A percentile compares a stretch with the other conserved stretches of the same genome.
Evolutionary conservation across 2,888 invertebrate species (phyloP).

Genomic region (Zeuzera pyrina): DNA sequence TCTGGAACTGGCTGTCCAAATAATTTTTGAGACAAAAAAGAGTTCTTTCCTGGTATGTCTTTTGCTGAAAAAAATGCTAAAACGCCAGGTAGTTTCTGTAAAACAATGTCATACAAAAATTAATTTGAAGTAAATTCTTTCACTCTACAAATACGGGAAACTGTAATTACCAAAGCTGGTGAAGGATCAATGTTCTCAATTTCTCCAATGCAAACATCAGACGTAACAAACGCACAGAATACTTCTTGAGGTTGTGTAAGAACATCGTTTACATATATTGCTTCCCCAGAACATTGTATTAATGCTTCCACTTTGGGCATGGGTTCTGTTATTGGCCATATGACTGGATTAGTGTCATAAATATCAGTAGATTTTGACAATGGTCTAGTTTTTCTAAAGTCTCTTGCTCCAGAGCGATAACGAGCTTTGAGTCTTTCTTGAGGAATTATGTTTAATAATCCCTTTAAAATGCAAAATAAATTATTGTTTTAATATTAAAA

Average conservation of each 20-base stretch:
- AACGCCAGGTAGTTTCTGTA: conserved; percentile 78
- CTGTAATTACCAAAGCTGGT: conserved; percentile 72
- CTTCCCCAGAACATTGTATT: conserved; percentile 56
- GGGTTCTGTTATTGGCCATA: conserved; percentile 79
- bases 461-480: conserved; percentile 35
- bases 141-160: background rate
- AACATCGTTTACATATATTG: conserved; percentile 76
- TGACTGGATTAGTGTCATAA: conserved; percentile 74
- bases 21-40: conserved; percentile 44
- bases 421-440: conserved; percentile 45
- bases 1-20: conserved; percentile 30
- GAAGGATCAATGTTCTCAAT: conserved; percentile 74
- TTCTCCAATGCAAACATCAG: conserved; percentile 67
- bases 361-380: conserved; percentile 75
- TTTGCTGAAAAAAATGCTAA: conserved; percentile 75
- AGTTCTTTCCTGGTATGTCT: conserved; percentile 80
- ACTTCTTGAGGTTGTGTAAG: conserved; percentile 74
- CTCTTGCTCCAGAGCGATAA: conserved; percentile 62
- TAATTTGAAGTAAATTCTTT: background rate
- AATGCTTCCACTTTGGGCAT: conserved; percentile 76
- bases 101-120: conserved; percentile 18
- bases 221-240: conserved; percentile 76
- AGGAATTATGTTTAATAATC: conserved; percentile 65
- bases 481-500: background rate
- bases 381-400: conserved; percentile 63